Evolutionary conservation across 2,113 vertebrate genomes (phyloP), one percentile per base, ranked within the genome.

Genomic region (Strix aluco): DNA sequence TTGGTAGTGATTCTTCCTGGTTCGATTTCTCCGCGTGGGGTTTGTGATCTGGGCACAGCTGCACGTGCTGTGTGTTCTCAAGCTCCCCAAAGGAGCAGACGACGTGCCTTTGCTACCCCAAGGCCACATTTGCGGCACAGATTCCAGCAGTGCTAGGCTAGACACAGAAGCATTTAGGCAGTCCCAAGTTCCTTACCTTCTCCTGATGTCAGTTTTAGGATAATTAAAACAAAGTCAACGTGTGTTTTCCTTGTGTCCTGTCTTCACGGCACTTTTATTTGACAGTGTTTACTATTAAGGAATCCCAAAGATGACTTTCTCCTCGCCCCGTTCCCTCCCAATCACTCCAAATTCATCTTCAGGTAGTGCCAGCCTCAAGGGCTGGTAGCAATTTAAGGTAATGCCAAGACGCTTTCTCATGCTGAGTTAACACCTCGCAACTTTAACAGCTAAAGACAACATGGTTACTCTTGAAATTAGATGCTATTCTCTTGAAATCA

Each of bases 1-100:
- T 36, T 25, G 47, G 54, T 15, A 32, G 23, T 1, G n/a, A 30
- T 13, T 25, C 29, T 3, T 59, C 65, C 87, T 23, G 32, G 22
- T 32, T 15, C 21, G 21, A 12, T 59, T 74, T 14, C 85, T 38
- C 34, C 40, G 42, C 2, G 11, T 3, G 21, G 14, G 44, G 25
- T 25, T 16, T 6, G 27, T 0, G 1, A 13, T 18, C 58, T 34
- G 63, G 57, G 42, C 4, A 2, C 0, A 7, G 70, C 21, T 20
- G 54, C 1, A 2, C 9, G 0, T 4, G 12, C 71, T 5, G 46
- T 2, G 19, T 0, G 0, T 5, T 47, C 51, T 32, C 1, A 6
- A 42, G 88, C 61, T 49, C 55, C 13, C 0, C 0, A 11, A 7
- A 26, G 49, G 46, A 55, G 15, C 55, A 18, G 65, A 13, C 25